Base-by-base conservation (phyloP, 2,888 invertebrate species). In the Phaedon cochleariae region DNA sequence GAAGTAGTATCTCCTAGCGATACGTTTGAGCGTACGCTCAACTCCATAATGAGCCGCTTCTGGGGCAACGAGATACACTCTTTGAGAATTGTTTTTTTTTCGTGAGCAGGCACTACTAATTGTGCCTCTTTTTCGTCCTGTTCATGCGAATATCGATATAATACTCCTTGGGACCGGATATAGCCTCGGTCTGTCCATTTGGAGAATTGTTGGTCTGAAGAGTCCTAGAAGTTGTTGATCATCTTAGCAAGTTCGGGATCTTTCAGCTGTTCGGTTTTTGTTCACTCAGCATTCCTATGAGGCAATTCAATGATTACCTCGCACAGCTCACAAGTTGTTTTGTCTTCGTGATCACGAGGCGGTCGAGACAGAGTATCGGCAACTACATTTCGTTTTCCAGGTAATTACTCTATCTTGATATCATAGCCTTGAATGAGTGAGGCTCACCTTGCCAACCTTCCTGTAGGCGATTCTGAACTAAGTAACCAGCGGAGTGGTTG, bases 401-500 rank as follows among this genome's bases (percentile, higher is more conserved):
- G 80, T 2, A 77, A 72, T 61, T 85, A 83, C 7, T 75, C 67
- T 1, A 84, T 74, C 0, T 74, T 68, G 5, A 84, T 65, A 20
- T 81, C 73, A 60, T 75, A 83, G 2, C 75, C 66, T 67, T 82
- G 80, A 0, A 85, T 62, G 7, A 72, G 64, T 15, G 85, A 48
- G 0, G 80, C 80, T 85, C 84, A 85, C 54, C 84, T 69, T 0
- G 78, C 80, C 0, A 86, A 64, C 26, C 84, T 66, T 12, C 82
- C 81, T 4, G 78, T 75, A 0, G 80, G 79, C 2, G 82, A 75
- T 65, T 82, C 81, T 2, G 82, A 31, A n/a, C 57, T 57, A 26
- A 68, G 18, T 9, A 85, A 65, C 81, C 83, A 85, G 76, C 82
- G 80, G 22, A 86, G 71, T 0, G 84, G 80, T 63, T 81, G 79